Percentiles rank a stretch among this genome's conserved stretches.
phyloP scores from a whole-genome alignment of 2,888 invertebrate species.

The Eupeodes latifasciatus region DNA sequence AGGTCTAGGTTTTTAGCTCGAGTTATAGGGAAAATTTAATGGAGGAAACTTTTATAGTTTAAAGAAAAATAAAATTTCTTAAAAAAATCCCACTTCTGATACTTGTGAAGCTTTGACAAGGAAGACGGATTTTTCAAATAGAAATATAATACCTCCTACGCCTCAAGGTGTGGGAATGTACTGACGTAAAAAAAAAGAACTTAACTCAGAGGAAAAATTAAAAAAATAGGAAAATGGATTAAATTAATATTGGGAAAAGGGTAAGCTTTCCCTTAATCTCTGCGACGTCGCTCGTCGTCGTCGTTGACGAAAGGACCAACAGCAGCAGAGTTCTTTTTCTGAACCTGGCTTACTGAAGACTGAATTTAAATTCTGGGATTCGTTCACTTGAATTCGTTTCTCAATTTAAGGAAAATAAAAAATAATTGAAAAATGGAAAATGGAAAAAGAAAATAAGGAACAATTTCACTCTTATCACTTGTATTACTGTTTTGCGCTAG shows the following conservation, averaged over 20 bases:
- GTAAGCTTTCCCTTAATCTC: neutral
- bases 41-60: neutral
- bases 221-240: neutral
- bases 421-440: conserved; percentile 55
- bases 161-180: neutral
- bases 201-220: neutral
- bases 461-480: conserved; percentile 65
- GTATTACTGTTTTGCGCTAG: conserved; percentile 79
- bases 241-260: neutral
- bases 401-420: conserved; percentile 27
- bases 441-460: conserved; percentile 39
- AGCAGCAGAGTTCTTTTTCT: neutral
- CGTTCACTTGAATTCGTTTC: neutral
- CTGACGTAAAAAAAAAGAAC: neutral
- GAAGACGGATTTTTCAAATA: too few relatives aligned
- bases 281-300: neutral
- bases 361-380: neutral
- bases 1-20: conserved; percentile 29
- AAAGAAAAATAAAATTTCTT: neutral
- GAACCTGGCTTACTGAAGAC: neutral
- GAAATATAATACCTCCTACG: neutral
- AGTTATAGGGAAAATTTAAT: neutral
- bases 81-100: too few relatives aligned
- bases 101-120: too few relatives aligned
- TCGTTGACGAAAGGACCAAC: neutral